Evolutionary conservation across 2,888 invertebrate species (phyloP).

Genomic region (Andrena chrysosceles): DNA sequence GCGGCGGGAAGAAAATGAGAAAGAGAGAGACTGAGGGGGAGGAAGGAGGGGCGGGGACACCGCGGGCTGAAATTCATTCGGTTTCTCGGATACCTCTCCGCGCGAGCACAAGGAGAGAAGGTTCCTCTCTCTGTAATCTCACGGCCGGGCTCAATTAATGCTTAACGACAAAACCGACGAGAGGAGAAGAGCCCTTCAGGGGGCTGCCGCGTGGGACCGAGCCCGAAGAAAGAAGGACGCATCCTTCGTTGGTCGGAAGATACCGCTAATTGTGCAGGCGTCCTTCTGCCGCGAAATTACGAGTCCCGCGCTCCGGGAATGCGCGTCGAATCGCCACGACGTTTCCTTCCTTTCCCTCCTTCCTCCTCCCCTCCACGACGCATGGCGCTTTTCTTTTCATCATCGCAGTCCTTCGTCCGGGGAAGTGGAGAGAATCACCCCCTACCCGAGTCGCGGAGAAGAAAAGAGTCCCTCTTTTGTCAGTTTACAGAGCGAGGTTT

Average conservation of each 20-base stretch:
- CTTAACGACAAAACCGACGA: conserved; percentile 77
- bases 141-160: conserved; percentile 78
- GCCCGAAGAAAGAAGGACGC: conserved; percentile 64
- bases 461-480: conserved; percentile 10
- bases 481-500: no score
- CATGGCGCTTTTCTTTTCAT: neutral
- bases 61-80: conserved; percentile 74
- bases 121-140: conserved; percentile 76
- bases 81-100: conserved; percentile 72
- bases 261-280: conserved; percentile 80
- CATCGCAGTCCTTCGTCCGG: conserved; percentile 12
- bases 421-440: conserved; percentile 22
- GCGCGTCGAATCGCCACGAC: conserved; percentile 64
- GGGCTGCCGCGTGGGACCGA: conserved; percentile 67
- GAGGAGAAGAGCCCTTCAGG: conserved; percentile 25
- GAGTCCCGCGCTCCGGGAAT: conserved; percentile 68
- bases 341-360: conserved; percentile 44
- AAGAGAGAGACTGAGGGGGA: conserved; percentile 29
- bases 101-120: conserved; percentile 17
- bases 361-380: conserved; percentile 9
- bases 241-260: conserved; percentile 62
- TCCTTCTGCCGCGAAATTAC: conserved; percentile 74
- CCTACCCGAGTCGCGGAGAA: neutral
- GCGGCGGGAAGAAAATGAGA: conserved; percentile 53
- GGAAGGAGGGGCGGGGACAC: conserved; percentile 36